phyloP scores from a whole-genome alignment of 2,888 invertebrate species.

The Acronicta psi region DNA sequence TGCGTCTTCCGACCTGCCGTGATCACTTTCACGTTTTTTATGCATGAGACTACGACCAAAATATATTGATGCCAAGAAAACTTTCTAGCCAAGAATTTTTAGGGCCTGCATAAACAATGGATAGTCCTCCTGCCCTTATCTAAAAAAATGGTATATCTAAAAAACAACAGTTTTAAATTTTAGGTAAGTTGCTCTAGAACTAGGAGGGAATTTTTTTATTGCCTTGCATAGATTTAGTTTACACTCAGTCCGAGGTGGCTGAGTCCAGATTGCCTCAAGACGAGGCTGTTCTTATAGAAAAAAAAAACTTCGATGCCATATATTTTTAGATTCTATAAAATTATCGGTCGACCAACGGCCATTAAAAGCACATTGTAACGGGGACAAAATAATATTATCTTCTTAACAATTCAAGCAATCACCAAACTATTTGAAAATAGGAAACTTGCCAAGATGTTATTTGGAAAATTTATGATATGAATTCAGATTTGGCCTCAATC shows the following conservation, averaged over 20 bases:
- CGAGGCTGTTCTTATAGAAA: too few species aligned
- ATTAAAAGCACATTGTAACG: constrained; percentile 18
- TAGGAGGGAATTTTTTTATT: too few species aligned
- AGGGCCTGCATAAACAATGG: not conserved
- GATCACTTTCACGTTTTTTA: constrained; percentile 44
- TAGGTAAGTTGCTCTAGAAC: too few species aligned
- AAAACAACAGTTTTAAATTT: too few species aligned
- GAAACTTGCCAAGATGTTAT: constrained; percentile 35
- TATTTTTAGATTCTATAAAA: too few species aligned
- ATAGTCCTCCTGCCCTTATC: too few species aligned
- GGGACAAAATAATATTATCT: constrained; percentile 24
- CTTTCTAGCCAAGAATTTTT: not conserved
- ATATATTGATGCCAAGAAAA: not conserved
- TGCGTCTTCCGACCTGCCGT: constrained; percentile 30
- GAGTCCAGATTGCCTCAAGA: too few species aligned
- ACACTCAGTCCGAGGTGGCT: too few species aligned
- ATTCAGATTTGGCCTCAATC: constrained; percentile 23
- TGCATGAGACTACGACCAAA: constrained; percentile 15
- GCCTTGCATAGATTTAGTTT: too few species aligned
- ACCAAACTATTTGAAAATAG: constrained; percentile 6
- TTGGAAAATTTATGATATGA: constrained; percentile 33
- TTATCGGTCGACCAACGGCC: too few species aligned
- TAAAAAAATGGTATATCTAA: too few species aligned
- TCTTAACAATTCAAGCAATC: constrained; percentile 10
- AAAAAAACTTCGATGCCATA: too few species aligned